A percentile compares a stretch with the other conserved stretches of the same genome.
Conservation (phyloP, 2,888 invertebrate genomes). For the Brachyptera risi region DNA sequence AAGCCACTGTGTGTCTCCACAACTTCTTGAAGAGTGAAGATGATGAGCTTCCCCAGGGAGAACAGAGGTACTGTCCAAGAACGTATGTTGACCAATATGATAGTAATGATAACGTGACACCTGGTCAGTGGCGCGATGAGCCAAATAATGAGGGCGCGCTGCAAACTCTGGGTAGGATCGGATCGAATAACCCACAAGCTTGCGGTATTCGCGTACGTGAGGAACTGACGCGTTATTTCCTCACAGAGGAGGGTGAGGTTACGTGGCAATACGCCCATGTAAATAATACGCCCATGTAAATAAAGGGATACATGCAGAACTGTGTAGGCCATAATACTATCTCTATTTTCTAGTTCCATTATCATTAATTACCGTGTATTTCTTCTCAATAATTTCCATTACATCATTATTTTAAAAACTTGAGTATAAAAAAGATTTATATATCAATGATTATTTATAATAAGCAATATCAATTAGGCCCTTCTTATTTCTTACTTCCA, state of each 20-base stretch:
- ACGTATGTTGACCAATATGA: slow-evolving; percentile 8
- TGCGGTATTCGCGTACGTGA: slow-evolving; percentile 5
- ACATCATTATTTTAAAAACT: no score
- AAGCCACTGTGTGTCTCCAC: slow-evolving; percentile 23
- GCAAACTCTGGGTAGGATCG: not conserved
- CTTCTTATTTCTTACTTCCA: no score
- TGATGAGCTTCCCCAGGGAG: not conserved
- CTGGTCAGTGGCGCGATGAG: slow-evolving; percentile 10
- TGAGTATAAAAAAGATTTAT: no score
- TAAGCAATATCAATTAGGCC: no score
- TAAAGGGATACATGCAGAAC: no score
- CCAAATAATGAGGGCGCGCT: not conserved
- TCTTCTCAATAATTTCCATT: no score
- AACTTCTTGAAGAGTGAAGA: slow-evolving; percentile 21
- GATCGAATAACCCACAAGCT: slow-evolving; percentile 12
- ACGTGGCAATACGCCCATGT: slow-evolving; percentile 23
- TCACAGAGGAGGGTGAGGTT: not conserved
- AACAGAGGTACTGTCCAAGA: slow-evolving; percentile 16
- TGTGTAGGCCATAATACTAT: no score
- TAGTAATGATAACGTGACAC: not conserved
- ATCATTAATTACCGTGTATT: no score
- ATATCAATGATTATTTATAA: no score
- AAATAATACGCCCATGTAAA: no score
- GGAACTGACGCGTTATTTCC: slow-evolving; percentile 14
- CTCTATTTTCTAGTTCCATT: no score